These are phyloP conservation scores for Limnothrissa miodon DNA, from an alignment of 2,113 vertebrate species.

Conservation along the genomic window DNA sequence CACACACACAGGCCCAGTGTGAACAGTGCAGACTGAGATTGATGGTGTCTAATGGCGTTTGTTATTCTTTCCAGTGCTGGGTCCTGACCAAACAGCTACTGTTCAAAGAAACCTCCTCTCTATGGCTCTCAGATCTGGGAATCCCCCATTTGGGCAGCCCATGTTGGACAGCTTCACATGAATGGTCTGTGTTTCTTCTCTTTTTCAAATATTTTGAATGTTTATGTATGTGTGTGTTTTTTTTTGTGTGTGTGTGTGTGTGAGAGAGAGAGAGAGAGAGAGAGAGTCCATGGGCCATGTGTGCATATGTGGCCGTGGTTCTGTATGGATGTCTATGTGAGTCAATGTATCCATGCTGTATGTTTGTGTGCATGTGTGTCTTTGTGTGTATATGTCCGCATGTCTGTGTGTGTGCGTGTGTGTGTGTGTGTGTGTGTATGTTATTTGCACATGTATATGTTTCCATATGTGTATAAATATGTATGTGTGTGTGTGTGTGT, in stretches of 20 bases:
- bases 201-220: background rate
- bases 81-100: background rate
- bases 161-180: background rate
- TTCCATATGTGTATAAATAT: background rate
- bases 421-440: background rate
- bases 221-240: background rate
- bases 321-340: background rate
- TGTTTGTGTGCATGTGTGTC: background rate
- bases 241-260: background rate
- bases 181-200: background rate
- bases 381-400: background rate
- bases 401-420: background rate
- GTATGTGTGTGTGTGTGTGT: background rate
- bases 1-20: background rate
- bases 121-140: conserved; percentile 6
- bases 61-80: conserved; percentile 35
- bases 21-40: conserved; percentile 28
- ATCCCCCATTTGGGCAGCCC: background rate
- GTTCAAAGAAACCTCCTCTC: conserved; percentile 24
- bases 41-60: conserved; percentile 46
- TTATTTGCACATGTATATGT: background rate
- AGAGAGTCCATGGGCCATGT: no score
- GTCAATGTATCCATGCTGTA: background rate
- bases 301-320: background rate
- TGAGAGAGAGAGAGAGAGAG: no score